Base-by-base conservation (phyloP, 2,797 vertebrate species). In the Dryobates pubescens region DNA sequence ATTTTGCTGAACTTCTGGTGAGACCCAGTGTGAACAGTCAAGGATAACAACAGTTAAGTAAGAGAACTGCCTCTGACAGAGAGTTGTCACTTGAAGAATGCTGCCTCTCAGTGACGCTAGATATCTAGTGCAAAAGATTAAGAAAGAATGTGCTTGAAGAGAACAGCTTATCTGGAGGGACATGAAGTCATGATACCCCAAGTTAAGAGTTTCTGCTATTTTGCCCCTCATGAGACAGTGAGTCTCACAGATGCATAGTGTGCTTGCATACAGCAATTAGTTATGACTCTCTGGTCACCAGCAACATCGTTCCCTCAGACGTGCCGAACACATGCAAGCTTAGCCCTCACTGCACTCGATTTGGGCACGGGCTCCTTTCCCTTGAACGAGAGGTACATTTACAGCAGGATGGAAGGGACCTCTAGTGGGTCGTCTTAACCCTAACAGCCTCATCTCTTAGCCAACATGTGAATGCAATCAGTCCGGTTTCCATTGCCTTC, bases 351-450 rank as follows among this genome's bases (percentile, higher is more conserved):
- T 96, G 88, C 53, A 71, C 86, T 82, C 92, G 82, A 62, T 95
- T 90, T 94, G 91, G 94, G 93, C 63, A 93, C 91, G 96, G 93
- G 51, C 90, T 79, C 82, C 76, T 54, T 91, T 94, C 94, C 77
- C 91, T 89, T 96, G 93, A 94, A 93, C 82, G 86, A 95, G 87
- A 96, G 80, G 74, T 82, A 53, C 65, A 10, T 68, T 92, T 96
- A 92, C 19, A 80, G 68, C 90, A 95, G 94, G 89, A 65, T 97
- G 97, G 96, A 97, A 98, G 82, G 95, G 96, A 97, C 95, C 96
- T 95, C 92, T 97, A 95, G 94, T 96, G 97, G 97, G 96, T 97
- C 96, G 96, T 96, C 85, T 79, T 93, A 92, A 96, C 94, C 94
- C 93, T 94, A 95, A 97, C 95, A 97, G 94, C 87, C 89, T 89